Conservation (phyloP, 2,888 invertebrate species). For the Tromatobia lineatoria region DNA sequence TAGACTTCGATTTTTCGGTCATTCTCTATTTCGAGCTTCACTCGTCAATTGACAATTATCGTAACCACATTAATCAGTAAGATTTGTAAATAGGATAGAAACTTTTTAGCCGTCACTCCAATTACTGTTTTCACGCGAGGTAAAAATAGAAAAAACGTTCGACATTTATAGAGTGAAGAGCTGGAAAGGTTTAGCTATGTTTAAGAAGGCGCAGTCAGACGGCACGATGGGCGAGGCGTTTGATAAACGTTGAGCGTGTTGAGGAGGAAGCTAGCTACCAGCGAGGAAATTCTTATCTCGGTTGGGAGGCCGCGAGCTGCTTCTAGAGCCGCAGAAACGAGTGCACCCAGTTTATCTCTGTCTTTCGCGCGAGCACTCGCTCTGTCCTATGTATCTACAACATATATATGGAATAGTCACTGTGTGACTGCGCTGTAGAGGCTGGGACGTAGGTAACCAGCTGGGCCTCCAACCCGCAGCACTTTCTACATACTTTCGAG, state of each 20-base stretch:
- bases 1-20: too few relatives aligned
- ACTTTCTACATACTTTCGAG: slow-evolving; percentile 44
- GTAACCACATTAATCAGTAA: too few relatives aligned
- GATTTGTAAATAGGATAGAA: background rate
- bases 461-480: slow-evolving; percentile 5
- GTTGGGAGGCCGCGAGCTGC: slow-evolving; percentile 57
- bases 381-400: slow-evolving; percentile 1
- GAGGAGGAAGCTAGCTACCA: slow-evolving; percentile 55
- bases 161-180: slow-evolving; percentile 10
- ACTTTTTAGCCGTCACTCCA: background rate
- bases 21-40: too few relatives aligned
- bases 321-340: slow-evolving; percentile 69
- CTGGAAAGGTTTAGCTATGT: background rate
- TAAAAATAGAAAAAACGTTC: slow-evolving; percentile 12
- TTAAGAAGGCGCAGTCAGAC: slow-evolving; percentile 38
- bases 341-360: slow-evolving; percentile 65
- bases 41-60: too few relatives aligned
- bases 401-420: background rate
- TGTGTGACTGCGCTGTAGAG: slow-evolving; percentile 2
- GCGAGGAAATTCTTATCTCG: slow-evolving; percentile 64
- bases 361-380: slow-evolving; percentile 35
- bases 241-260: slow-evolving; percentile 68
- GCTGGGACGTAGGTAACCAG: slow-evolving; percentile 12
- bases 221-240: slow-evolving; percentile 45
- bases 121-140: background rate